Evolutionary conservation across 2,113 vertebrate species (phyloP).

Genomic region (Coreoperca whiteheadi): DNA sequence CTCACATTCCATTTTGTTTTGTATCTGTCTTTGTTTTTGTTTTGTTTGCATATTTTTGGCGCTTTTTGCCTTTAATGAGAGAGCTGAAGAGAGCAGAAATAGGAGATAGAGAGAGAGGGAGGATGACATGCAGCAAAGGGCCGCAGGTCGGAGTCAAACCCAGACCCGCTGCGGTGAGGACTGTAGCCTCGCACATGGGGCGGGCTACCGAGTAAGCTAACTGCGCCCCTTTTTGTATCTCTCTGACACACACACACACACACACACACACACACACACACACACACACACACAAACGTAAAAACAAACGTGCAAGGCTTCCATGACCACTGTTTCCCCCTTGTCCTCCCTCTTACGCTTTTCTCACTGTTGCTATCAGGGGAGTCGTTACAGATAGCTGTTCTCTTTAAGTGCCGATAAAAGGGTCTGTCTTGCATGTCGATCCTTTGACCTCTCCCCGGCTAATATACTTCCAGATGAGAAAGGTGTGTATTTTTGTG

Average conservation of each 20-base stretch:
- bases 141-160: no score
- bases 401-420: slow-evolving; percentile 74
- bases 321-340: slow-evolving; percentile 46
- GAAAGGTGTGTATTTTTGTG: slow-evolving; percentile 17
- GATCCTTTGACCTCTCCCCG: slow-evolving; percentile 59
- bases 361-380: slow-evolving; percentile 67
- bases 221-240: no score
- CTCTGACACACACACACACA: background rate
- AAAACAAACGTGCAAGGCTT: slow-evolving; percentile 16
- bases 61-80: no score
- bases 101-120: no score
- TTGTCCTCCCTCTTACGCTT: slow-evolving; percentile 31
- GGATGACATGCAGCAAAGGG: no score
- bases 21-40: no score
- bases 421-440: slow-evolving; percentile 62
- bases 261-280: background rate
- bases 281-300: background rate
- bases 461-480: slow-evolving; percentile 57
- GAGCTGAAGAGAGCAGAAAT: no score
- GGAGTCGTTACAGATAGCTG: slow-evolving; percentile 67
- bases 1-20: background rate
- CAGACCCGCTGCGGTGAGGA: no score
- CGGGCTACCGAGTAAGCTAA: no score
- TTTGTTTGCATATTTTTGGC: no score
- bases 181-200: no score